Percentiles rank a stretch among this genome's conserved stretches.
Evolutionary conservation across 1,140 invertebrate species (phyloP).

Genomic region (Orussus abietinus): DNA sequence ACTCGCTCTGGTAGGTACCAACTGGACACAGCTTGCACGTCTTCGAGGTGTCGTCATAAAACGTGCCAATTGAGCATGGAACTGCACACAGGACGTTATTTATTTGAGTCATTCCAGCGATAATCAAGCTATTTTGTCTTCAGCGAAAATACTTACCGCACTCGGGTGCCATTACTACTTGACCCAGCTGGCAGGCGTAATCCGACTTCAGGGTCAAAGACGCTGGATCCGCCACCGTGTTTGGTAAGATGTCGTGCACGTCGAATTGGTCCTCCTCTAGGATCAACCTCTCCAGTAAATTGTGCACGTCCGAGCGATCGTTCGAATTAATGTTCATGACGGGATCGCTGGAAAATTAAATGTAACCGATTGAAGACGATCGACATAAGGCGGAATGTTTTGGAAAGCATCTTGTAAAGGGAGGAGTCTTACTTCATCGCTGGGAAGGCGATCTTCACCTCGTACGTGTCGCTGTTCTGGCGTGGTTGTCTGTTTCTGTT

Average conservation of each 20-base stretch:
- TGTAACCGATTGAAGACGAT: neutral
- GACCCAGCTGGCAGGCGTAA: conserved; percentile 87
- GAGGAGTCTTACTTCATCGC: conserved; percentile 79
- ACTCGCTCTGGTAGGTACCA: conserved; percentile 91
- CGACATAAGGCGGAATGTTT: too few species aligned
- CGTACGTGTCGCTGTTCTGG: conserved; percentile 74
- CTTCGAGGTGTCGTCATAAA: conserved; percentile 70
- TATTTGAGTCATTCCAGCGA: neutral
- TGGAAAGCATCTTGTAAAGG: too few species aligned
- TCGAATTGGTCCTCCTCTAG: conserved; percentile 90
- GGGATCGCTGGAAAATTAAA: conserved; percentile 69
- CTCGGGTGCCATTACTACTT: conserved; percentile 87
- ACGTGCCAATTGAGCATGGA: conserved; percentile 90
- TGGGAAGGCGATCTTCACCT: conserved; percentile 85
- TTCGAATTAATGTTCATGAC: conserved; percentile 82
- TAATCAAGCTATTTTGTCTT: conserved; percentile 5
- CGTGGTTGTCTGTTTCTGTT: conserved; percentile 54
- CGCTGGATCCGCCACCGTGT: conserved; percentile 88
- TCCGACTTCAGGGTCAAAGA: conserved; percentile 82
- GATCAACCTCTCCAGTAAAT: conserved; percentile 80
- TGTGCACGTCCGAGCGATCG: conserved; percentile 77
- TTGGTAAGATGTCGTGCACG: conserved; percentile 87
- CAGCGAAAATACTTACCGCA: conserved; percentile 63
- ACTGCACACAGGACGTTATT: conserved; percentile 59
- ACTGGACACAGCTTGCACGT: conserved; percentile 80